A percentile compares a stretch with the other conserved stretches of the same genome.
Conservation (phyloP, 2,113 vertebrate species). For the Nannospalax galili region DNA sequence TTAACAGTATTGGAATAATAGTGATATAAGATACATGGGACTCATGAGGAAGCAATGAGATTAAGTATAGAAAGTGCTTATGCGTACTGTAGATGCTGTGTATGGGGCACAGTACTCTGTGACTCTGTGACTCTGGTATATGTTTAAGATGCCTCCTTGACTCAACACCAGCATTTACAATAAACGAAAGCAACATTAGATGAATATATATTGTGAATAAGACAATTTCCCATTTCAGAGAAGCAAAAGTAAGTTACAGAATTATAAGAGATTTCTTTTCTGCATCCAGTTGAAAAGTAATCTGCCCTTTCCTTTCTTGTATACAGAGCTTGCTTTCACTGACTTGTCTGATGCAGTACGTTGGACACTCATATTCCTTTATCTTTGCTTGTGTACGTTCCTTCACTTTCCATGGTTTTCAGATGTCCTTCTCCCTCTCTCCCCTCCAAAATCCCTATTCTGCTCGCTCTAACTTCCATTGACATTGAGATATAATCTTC, state of each 20-base stretch:
- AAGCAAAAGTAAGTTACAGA: background rate
- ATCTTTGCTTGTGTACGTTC: background rate
- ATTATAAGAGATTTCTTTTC: background rate
- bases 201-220: background rate
- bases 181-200: background rate
- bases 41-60: background rate
- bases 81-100: no score
- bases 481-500: background rate
- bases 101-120: background rate
- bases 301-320: background rate
- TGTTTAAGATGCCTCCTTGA: background rate
- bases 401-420: fast-evolving
- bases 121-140: background rate
- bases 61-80: background rate
- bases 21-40: background rate
- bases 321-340: background rate
- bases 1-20: no score
- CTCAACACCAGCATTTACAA: background rate
- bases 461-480: background rate
- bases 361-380: background rate
- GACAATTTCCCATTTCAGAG: background rate
- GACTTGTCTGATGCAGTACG: background rate
- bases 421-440: no score
- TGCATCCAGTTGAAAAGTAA: background rate
- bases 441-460: fast-evolving